A percentile compares a stretch with the other conserved stretches of the same genome.
phyloP scores from a whole-genome alignment of 35 echinoderm and acorn worm species.

The Strongylocentrotus purpuratus region DNA sequence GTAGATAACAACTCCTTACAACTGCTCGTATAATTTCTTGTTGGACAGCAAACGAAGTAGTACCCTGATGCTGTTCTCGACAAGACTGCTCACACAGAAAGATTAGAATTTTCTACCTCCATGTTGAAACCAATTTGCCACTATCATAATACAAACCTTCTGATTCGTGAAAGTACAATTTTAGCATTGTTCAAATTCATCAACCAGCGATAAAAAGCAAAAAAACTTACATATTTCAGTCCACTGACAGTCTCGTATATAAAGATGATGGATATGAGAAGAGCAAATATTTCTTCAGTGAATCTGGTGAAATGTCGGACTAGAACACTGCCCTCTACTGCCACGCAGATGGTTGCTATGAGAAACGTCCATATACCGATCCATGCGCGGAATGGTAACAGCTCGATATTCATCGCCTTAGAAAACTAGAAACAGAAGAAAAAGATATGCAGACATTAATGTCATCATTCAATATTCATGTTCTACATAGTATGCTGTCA shows the following conservation, averaged over 20 bases:
- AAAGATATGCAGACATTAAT: background rate
- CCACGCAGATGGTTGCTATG: conserved; percentile 80
- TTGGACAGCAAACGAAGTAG: too few relatives aligned
- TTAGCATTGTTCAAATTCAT: too few relatives aligned
- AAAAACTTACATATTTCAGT: conserved; percentile 88
- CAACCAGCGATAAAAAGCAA: background rate
- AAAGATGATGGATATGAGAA: conserved; percentile 89
- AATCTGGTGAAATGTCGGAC: conserved; percentile 93
- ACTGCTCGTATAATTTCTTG: too few relatives aligned
- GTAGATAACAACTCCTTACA: too few relatives aligned
- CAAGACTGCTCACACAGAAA: too few relatives aligned
- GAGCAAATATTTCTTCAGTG: conserved; percentile 95
- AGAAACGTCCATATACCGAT: conserved; percentile 94
- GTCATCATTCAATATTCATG: background rate
- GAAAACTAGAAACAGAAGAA: conserved; percentile 79
- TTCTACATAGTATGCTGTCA: background rate
- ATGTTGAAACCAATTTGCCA: too few relatives aligned
- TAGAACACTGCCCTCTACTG: conserved; percentile 90
- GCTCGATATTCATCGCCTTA: conserved; percentile 69
- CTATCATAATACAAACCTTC: too few relatives aligned
- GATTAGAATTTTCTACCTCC: too few relatives aligned
- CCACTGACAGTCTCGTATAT: conserved; percentile 93
- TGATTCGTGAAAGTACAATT: too few relatives aligned
- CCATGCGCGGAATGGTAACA: conserved; percentile 89
- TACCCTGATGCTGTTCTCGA: too few relatives aligned